phyloP scores from a whole-genome alignment of 2,888 invertebrate species.

The Diploptera punctata region DNA sequence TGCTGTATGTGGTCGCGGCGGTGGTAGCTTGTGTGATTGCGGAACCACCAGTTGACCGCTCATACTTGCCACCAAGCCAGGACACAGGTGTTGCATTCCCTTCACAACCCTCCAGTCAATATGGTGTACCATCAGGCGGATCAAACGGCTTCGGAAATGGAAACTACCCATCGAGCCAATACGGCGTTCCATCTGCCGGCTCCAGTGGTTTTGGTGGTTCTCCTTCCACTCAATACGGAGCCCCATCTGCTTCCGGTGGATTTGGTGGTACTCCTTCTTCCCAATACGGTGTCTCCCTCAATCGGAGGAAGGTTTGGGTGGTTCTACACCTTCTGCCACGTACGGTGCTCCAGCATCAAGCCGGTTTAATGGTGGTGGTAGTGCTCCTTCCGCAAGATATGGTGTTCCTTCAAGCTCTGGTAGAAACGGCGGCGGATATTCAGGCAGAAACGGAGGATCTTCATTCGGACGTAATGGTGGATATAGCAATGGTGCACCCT shows the following conservation, averaged over 20 bases:
- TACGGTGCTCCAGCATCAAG: slow-evolving; percentile 1
- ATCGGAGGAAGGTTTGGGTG: neutral
- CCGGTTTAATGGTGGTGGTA: slow-evolving; percentile 47
- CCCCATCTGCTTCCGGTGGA: slow-evolving; percentile 22
- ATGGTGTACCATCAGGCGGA: slow-evolving; percentile 12
- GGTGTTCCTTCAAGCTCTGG: slow-evolving; percentile 50
- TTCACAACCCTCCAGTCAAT: slow-evolving; percentile 17
- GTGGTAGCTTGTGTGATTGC: slow-evolving; percentile 25
- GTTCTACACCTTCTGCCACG: slow-evolving; percentile 6
- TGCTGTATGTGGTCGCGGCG: slow-evolving; percentile 1
- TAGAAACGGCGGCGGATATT: neutral
- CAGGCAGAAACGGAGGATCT: slow-evolving; percentile 1
- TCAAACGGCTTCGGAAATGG: slow-evolving; percentile 9
- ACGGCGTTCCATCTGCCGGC: slow-evolving; percentile 41
- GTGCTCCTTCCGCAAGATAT: slow-evolving; percentile 59
- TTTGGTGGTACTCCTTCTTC: slow-evolving; percentile 12
- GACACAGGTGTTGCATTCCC: neutral
- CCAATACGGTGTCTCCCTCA: slow-evolving; percentile 34
- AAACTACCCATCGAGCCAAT: slow-evolving; percentile 44
- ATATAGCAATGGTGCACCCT: neutral
- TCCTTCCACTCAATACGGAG: slow-evolving; percentile 41
- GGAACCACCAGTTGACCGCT: slow-evolving; percentile 37
- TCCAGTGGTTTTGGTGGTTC: slow-evolving; percentile 12
- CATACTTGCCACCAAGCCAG: slow-evolving; percentile 36
- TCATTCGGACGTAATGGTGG: slow-evolving; percentile 1